phyloP scores from a whole-genome alignment of 2,113 vertebrate genomes.

The Ictidomys tridecemlineatus region DNA sequence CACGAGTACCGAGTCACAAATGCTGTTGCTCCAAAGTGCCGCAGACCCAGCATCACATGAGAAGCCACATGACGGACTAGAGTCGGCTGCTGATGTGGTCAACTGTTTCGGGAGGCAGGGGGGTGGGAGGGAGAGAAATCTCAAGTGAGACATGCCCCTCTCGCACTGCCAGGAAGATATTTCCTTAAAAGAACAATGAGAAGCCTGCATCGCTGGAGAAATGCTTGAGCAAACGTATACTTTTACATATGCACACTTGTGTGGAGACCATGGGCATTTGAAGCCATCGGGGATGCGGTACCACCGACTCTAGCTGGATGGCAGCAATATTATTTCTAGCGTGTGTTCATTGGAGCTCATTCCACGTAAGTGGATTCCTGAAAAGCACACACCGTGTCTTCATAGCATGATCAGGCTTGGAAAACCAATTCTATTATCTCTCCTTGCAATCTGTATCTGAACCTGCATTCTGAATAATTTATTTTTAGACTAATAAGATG shows the following conservation, averaged over 20 bases:
- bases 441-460: slow-evolving; percentile 87
- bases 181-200: slow-evolving; percentile 77
- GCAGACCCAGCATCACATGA: slow-evolving; percentile 89
- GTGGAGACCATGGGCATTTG: slow-evolving; percentile 61
- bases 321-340: slow-evolving; percentile 92
- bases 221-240: not conserved
- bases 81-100: slow-evolving; percentile 89
- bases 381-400: slow-evolving; percentile 90
- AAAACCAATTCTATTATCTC: slow-evolving; percentile 89
- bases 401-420: slow-evolving; percentile 86
- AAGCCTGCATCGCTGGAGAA: slow-evolving; percentile 49
- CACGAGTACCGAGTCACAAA: slow-evolving; percentile 87
- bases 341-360: slow-evolving; percentile 85
- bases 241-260: slow-evolving; percentile 41
- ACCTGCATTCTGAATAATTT: slow-evolving; percentile 90
- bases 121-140: slow-evolving; percentile 46
- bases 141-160: slow-evolving; percentile 76
- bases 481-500: slow-evolving; percentile 87
- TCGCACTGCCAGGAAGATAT: slow-evolving; percentile 68
- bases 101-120: slow-evolving; percentile 79
- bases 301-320: slow-evolving; percentile 91
- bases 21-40: slow-evolving; percentile 87
- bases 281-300: slow-evolving; percentile 88
- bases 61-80: slow-evolving; percentile 88
- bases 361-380: slow-evolving; percentile 90